Evolutionary conservation across 2,113 vertebrate genomes (phyloP).

Genomic region (Embiotoca jacksoni): DNA sequence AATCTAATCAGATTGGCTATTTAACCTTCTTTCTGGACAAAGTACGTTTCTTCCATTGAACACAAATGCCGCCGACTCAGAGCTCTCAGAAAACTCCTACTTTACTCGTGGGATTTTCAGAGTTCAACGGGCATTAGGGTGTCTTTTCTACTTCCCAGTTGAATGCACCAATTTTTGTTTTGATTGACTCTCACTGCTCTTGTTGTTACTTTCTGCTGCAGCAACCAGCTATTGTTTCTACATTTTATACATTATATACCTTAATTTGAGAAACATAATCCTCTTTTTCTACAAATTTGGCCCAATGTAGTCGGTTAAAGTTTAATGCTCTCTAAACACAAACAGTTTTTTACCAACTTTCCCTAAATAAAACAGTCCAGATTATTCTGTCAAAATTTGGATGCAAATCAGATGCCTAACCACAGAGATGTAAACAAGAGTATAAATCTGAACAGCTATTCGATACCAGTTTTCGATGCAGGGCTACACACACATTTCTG

Average conservation of each 20-base stretch:
- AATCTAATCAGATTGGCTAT: too few species aligned
- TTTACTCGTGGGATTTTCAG: too few species aligned
- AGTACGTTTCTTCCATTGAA: too few species aligned
- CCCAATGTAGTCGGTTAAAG: too few species aligned
- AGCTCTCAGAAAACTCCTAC: too few species aligned
- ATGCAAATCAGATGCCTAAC: neutral
- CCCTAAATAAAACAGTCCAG: neutral
- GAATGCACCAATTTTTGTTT: neutral
- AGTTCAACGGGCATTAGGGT: too few species aligned
- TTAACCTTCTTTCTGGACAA: too few species aligned
- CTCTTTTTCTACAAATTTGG: too few species aligned
- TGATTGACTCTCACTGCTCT: neutral
- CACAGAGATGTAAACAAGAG: slow-evolving; percentile 14
- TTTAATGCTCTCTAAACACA: too few species aligned
- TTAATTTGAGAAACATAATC: neutral
- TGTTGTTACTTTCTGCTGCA: neutral
- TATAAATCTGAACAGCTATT: slow-evolving; percentile 11
- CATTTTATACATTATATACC: neutral
- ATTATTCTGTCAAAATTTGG: neutral
- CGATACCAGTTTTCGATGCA: slow-evolving; percentile 4
- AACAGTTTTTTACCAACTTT: neutral
- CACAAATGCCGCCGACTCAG: too few species aligned
- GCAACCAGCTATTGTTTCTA: neutral
- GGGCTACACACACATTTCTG: slow-evolving; percentile 9
- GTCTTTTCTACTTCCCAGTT: too few species aligned